Evolutionary conservation across 2,888 invertebrate species (phyloP), one percentile per base, ranked within the genome.

Genomic region (Congeria kusceri): DNA sequence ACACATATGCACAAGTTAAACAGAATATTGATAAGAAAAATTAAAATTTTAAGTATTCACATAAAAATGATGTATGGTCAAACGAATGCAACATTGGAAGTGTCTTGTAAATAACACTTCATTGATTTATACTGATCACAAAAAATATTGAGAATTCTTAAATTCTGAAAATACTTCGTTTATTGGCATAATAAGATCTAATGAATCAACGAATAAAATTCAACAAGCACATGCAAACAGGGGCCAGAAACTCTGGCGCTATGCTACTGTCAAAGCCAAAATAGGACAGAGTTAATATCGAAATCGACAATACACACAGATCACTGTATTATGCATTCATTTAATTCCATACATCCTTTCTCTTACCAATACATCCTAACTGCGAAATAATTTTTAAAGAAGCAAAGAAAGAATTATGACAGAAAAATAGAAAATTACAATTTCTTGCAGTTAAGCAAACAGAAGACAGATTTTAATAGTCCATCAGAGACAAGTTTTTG

Each of bases 301-400:
- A 72, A 71, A 44, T 67, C 66, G 76, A 82, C 82, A 78, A 71
- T 56, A 69, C 78, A 73, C 62, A 80, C 75, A 62, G 47, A 57
- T 29, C 46, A 77, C 80, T 76, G 71, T 73, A 80, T 63, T 59
- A 84, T 84, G 81, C 84, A 84, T 81, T 84, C 84, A 84, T 84
- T 83, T 81, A 39, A 59, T 74, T 87, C 87, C 86, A 88, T 86
- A 87, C 87, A 87, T 87, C 85, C 86, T 86, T 83, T 81, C 39
- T 39, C 39, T 13, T 39, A 39, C 39, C 39, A 39, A 39, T 39
- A 39, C 15, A 39, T 39, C 39, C 39, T 39, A 5, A 39, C 15
- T 39, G 39, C 39, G 39, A 39, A 39, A 13, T 39, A 39, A 39
- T 39, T 39, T 39, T 15, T 39, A 13, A 39, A 39, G 39, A 77